Evolutionary conservation across 2,113 vertebrate species (phyloP).

Genomic region (Ariopsis seemanni): DNA sequence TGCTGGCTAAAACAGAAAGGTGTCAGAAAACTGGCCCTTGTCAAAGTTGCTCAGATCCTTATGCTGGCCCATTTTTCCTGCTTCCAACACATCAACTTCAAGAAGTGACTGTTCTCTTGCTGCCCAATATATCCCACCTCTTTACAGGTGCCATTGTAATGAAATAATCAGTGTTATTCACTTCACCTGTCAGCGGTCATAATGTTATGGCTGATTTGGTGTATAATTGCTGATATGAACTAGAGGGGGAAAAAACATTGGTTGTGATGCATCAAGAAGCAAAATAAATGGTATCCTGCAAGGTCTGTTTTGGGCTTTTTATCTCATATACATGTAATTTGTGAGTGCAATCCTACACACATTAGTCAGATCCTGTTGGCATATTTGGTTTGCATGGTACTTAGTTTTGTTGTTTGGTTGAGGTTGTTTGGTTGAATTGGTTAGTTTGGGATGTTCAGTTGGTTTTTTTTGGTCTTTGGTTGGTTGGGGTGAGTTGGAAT

Average conservation of each 20-base stretch:
- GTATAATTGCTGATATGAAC: neutral
- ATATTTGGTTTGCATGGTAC: neutral
- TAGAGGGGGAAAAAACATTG: neutral
- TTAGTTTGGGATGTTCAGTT: neutral
- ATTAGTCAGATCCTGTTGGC: neutral
- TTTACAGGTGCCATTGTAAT: too few species aligned
- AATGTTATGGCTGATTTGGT: too few species aligned
- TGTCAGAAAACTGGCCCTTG: too few species aligned
- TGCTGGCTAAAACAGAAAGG: too few species aligned
- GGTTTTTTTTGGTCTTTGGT: neutral
- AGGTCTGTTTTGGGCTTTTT: neutral
- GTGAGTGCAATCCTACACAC: neutral
- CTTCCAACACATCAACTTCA: too few species aligned
- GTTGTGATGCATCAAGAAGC: neutral
- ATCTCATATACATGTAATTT: neutral
- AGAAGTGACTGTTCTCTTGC: too few species aligned
- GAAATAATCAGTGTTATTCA: too few species aligned
- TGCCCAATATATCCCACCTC: too few species aligned
- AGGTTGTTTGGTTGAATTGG: neutral
- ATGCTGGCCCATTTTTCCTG: too few species aligned
- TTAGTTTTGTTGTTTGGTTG: neutral
- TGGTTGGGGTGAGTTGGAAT: neutral
- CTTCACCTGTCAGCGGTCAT: too few species aligned
- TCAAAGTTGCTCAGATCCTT: too few species aligned
- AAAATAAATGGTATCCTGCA: neutral